Conservation (phyloP, 2,797 vertebrate genomes). For the Tiaroga cobitis region DNA sequence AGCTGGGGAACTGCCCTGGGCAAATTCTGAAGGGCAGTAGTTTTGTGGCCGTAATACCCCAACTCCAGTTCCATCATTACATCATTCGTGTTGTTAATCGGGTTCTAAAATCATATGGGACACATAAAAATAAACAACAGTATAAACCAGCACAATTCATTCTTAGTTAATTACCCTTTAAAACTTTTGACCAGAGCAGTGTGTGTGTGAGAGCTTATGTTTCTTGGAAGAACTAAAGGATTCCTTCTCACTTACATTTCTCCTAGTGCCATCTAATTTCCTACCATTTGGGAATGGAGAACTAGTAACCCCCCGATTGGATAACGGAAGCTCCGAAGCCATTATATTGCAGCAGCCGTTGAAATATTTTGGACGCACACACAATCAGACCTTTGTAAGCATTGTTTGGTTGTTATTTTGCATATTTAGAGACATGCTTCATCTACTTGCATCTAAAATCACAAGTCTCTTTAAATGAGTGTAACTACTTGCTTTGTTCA, state of each 20-base stretch:
- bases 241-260: not conserved
- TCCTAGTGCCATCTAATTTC: not conserved
- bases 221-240: not conserved
- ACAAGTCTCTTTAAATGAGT: not conserved
- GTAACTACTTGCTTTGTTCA: not conserved
- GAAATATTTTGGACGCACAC: not conserved
- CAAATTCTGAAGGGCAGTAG: no score
- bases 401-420: no score
- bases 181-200: fast-evolving
- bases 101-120: no score
- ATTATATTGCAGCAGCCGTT: slow-evolving; percentile 3
- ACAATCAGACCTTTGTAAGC: not conserved
- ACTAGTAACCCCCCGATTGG: not conserved
- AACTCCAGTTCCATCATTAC: no score
- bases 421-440: not conserved
- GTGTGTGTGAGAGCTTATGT: not conserved
- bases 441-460: not conserved
- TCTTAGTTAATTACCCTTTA: not conserved
- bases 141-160: not conserved
- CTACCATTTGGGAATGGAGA: not conserved
- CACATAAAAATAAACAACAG: no score
- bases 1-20: no score
- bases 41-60: no score
- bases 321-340: not conserved
- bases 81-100: no score